phyloP scores from a whole-genome alignment of 2,888 invertebrate genomes.

The Anagyrus pseudococci region DNA sequence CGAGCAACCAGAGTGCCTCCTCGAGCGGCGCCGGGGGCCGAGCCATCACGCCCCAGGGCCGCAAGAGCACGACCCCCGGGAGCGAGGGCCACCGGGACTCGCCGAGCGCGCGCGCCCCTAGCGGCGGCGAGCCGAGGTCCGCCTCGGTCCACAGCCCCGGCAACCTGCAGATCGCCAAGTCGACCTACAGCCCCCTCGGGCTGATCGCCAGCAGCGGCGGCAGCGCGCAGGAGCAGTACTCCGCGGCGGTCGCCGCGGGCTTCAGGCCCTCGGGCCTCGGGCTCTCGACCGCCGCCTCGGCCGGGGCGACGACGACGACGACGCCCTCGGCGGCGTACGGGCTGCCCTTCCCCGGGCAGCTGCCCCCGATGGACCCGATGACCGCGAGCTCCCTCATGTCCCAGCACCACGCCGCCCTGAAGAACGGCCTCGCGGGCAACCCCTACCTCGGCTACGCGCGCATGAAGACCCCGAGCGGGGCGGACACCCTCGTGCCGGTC shows the following conservation, averaged over 20 bases:
- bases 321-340: constrained; percentile 66
- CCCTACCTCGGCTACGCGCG: constrained; percentile 88
- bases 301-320: constrained; percentile 36
- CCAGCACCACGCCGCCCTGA: constrained; percentile 76
- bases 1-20: constrained; percentile 80
- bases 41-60: constrained; percentile 57
- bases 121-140: constrained; percentile 34
- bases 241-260: constrained; percentile 65
- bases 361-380: constrained; percentile 79
- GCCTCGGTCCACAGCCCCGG: constrained; percentile 44
- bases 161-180: constrained; percentile 44
- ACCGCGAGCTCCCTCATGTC: constrained; percentile 78
- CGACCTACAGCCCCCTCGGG: constrained; percentile 41
- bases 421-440: constrained; percentile 72
- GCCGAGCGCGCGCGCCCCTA: constrained; percentile 59
- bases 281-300: constrained; percentile 50
- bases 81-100: constrained; percentile 49
- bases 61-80: constrained; percentile 68
- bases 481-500: constrained; percentile 73
- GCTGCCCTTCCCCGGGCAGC: constrained; percentile 70
- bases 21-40: constrained; percentile 63
- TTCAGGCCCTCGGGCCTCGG: constrained; percentile 68
- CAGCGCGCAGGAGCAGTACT: constrained; percentile 65
- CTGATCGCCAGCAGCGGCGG: constrained; percentile 17
- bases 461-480: constrained; percentile 77